Evolutionary conservation across 2,797 vertebrate genomes (phyloP).

Genomic region (Phrynocephalus forsythii): DNA sequence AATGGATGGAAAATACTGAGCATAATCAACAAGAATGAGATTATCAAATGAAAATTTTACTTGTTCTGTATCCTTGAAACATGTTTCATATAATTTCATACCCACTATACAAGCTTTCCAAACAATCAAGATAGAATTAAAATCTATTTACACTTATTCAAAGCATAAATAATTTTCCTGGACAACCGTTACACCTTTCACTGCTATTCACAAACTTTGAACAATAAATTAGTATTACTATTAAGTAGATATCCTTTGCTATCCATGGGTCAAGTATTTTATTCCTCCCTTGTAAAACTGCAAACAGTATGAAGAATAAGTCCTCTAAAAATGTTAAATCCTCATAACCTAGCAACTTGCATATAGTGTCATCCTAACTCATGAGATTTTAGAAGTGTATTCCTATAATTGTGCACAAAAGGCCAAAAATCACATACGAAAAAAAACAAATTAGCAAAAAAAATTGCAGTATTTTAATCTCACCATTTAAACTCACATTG

Average conservation of each 20-base stretch:
- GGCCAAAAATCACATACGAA: constrained; percentile 73
- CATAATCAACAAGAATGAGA: not conserved
- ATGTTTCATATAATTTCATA: not conserved
- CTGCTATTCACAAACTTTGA: not conserved
- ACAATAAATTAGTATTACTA: not conserved
- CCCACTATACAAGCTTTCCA: not conserved
- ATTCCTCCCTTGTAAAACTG: not conserved
- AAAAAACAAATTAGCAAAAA: constrained; percentile 74
- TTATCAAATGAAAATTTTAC: not conserved
- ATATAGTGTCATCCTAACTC: constrained; percentile 61
- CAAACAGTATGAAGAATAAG: not conserved
- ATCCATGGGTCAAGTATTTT: constrained; percentile 1
- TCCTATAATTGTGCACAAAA: constrained; percentile 69
- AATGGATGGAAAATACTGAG: not conserved
- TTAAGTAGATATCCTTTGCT: not conserved
- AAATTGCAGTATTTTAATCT: constrained; percentile 68
- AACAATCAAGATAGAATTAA: not conserved
- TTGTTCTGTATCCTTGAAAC: not conserved
- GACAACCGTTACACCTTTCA: not conserved
- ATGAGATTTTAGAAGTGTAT: constrained; percentile 56
- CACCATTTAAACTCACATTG: constrained; percentile 67
- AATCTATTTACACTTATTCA: not conserved
- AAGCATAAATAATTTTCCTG: not conserved
- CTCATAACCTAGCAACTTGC: constrained; percentile 44
- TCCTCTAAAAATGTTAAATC: constrained; percentile 11